Percentiles rank a stretch among this genome's conserved stretches.
Evolutionary conservation across 2,888 invertebrate species (phyloP).

Genomic region (Falcaria lacertinaria): DNA sequence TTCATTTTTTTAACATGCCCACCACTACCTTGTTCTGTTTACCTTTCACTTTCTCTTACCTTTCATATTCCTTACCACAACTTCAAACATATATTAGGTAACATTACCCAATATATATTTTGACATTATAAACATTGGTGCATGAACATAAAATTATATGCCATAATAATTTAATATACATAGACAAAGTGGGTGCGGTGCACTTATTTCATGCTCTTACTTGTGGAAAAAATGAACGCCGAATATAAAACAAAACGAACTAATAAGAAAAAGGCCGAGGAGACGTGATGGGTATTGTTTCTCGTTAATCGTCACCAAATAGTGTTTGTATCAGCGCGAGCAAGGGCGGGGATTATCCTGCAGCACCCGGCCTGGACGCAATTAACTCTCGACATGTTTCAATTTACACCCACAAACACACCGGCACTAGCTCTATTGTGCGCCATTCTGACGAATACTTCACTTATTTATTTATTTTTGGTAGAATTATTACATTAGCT

Average conservation of each 20-base stretch:
- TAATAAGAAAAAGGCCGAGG: neutral
- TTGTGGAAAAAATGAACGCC: neutral
- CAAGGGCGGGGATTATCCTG: conserved; percentile 50
- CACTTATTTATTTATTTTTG: conserved; percentile 25
- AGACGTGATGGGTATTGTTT: conserved; percentile 1
- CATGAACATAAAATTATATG: too few relatives aligned
- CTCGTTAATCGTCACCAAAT: conserved; percentile 2
- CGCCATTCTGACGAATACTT: conserved; percentile 28
- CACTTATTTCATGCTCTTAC: too few relatives aligned
- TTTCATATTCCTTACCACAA: too few relatives aligned
- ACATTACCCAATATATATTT: too few relatives aligned
- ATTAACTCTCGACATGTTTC: conserved; percentile 74
- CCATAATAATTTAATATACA: too few relatives aligned
- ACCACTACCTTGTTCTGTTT: too few relatives aligned
- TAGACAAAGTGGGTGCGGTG: too few relatives aligned
- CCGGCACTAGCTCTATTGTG: conserved; percentile 42
- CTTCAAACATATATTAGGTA: too few relatives aligned
- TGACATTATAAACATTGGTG: too few relatives aligned
- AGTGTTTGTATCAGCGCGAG: conserved; percentile 16
- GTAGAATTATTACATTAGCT: too few relatives aligned
- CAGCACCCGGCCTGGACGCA: conserved; percentile 49
- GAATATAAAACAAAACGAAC: neutral
- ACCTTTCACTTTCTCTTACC: too few relatives aligned
- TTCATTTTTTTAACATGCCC: too few relatives aligned
- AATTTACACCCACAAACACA: conserved; percentile 75